Evolutionary conservation across 2,113 vertebrate genomes (phyloP).

Genomic region (Argyrosomus japonicus): DNA sequence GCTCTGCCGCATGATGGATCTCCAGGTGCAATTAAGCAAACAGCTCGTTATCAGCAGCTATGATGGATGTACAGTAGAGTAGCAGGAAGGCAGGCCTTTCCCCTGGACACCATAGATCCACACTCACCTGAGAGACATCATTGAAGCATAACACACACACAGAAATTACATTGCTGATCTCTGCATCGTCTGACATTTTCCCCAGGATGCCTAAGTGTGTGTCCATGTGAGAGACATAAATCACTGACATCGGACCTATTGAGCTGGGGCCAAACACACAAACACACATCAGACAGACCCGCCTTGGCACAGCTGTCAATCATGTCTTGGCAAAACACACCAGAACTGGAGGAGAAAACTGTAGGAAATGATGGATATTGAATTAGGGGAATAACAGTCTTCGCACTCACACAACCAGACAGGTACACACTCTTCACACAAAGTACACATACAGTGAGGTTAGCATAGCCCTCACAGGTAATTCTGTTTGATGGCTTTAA

Average conservation of each 20-base stretch:
- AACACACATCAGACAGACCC: slow-evolving; percentile 45
- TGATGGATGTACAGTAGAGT: slow-evolving; percentile 36
- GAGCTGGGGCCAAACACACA: slow-evolving; percentile 50
- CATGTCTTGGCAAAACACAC: slow-evolving; percentile 52
- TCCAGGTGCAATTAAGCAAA: slow-evolving; percentile 57
- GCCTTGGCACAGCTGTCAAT: slow-evolving; percentile 62
- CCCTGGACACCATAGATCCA: slow-evolving; percentile 37
- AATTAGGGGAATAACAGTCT: slow-evolving; percentile 69
- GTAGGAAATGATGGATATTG: slow-evolving; percentile 70
- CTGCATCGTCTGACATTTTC: slow-evolving; percentile 59
- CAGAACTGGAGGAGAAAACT: slow-evolving; percentile 48
- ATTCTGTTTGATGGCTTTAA: slow-evolving; percentile 74
- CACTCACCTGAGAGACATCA: slow-evolving; percentile 46
- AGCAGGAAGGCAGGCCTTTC: slow-evolving; percentile 11
- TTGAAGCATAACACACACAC: slow-evolving; percentile 21
- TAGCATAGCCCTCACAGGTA: slow-evolving; percentile 51
- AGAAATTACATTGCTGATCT: slow-evolving; percentile 45
- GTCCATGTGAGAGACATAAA: slow-evolving; percentile 63
- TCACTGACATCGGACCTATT: slow-evolving; percentile 31
- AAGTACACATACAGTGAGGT: slow-evolving; percentile 32
- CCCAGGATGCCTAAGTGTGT: slow-evolving; percentile 26
- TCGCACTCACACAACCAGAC: slow-evolving; percentile 26
- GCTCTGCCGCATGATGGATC: slow-evolving; percentile 48
- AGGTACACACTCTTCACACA: slow-evolving; percentile 21
- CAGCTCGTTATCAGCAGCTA: slow-evolving; percentile 53